Evolutionary conservation across 2,797 vertebrate genomes (phyloP), one percentile per base, ranked within the genome.

Genomic region (Sebastolobus altivelis): DNA sequence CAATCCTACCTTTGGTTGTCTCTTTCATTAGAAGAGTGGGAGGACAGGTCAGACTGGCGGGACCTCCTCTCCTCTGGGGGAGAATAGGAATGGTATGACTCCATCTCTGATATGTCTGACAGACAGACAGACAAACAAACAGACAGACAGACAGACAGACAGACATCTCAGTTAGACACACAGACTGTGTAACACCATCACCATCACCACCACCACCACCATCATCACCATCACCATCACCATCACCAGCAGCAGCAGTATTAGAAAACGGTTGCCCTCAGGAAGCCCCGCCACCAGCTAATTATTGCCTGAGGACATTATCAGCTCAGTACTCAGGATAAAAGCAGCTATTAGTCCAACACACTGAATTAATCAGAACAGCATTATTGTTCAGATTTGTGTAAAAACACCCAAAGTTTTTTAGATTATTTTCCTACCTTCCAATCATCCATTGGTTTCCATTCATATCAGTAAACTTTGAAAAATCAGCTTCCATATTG

Each of bases 41-140:
- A 97, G 49, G 98, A 97, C 60, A 96, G 89, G 92, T 99, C 98
- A 1, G 98, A 98, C 90, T 96, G 96, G 35, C 95, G 97, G 29
- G 96, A 96, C 83, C 92, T 95, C 77, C 95, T 94, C 58, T 97
- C 97, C 61, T 97, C 97, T 63, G 96, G 96, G 62, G 97, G 97
- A 4, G 98, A 99, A 88, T 96, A 97, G 18, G 98, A 99, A 74
- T 96, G 96, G 87, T 97, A 97, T 20, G 98, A 99, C 84, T 98
- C 98, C 93, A 98, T 97, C 95, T 99, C 98, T 6, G 98, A 99
- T 85, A 99, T 95, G 90, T 98, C 98, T 99, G 92, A 80, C 87
- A 85, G 79, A 89, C 22, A 10, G 58, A 72, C 43, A 60, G 52
- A 80, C 56, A 84, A n/a, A 80, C 67, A 82, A 27, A 87, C 56